Conservation (phyloP, 2,888 invertebrate species). For the Coenonympha arcania region DNA sequence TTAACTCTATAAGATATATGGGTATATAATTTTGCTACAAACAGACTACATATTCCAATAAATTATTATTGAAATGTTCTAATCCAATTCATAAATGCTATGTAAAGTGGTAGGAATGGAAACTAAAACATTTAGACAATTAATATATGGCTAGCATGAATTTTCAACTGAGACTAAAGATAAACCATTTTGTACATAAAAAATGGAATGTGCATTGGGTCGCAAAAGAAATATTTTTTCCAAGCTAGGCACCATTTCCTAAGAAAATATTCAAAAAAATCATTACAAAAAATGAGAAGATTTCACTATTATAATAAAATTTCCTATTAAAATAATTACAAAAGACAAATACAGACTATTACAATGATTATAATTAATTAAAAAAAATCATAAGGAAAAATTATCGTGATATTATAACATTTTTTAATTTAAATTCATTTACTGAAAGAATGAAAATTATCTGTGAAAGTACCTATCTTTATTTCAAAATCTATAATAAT, state of each 20-base stretch:
- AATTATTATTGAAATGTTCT: constrained; percentile 12
- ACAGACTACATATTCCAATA: constrained; percentile 16
- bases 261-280: constrained; percentile 24
- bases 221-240: constrained; percentile 37
- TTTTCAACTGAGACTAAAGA: constrained; percentile 23
- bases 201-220: constrained; percentile 65
- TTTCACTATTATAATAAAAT: constrained; percentile 27
- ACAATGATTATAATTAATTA: neutral
- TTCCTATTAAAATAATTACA: constrained; percentile 27
- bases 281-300: constrained; percentile 18
- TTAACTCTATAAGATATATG: constrained; percentile 9
- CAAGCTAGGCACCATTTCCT: constrained; percentile 51
- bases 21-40: constrained; percentile 5
- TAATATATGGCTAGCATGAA: neutral
- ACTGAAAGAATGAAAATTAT: neutral
- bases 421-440: neutral
- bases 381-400: constrained; percentile 1
- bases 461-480: neutral
- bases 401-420: no score
- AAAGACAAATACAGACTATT: neutral
- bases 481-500: neutral
- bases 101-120: constrained; percentile 36
- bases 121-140: no score
- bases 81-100: constrained; percentile 37
- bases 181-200: constrained; percentile 48